These are phyloP conservation scores for Aphelinus certus DNA, from an alignment of 1,140 invertebrate genomes.

Conservation along the genomic window DNA sequence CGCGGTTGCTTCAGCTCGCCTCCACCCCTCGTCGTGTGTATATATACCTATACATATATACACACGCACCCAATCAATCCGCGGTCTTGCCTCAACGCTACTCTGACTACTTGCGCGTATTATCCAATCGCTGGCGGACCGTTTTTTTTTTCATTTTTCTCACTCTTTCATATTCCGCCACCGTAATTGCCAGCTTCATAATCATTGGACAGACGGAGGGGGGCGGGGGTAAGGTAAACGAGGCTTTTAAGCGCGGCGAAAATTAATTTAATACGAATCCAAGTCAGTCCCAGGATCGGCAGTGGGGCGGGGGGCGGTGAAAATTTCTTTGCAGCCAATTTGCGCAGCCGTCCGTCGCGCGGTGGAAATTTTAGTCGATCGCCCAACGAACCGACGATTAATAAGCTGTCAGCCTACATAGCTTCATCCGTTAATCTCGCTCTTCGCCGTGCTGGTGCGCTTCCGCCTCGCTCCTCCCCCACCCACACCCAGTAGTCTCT, in stretches of 20 bases:
- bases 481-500: not conserved
- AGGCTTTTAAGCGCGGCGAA: not conserved
- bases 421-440: conserved; percentile 34
- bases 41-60: not conserved
- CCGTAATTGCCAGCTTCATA: conserved; percentile 21
- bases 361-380: conserved; percentile 33
- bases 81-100: conserved; percentile 46
- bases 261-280: conserved; percentile 42
- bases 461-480: no score
- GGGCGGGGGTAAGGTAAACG: not conserved
- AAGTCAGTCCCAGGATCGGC: not conserved
- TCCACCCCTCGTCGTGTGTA: no score
- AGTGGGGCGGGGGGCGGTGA: not conserved
- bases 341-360: conserved; percentile 24
- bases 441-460: not conserved
- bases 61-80: not conserved
- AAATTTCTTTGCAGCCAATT: conserved; percentile 34
- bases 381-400: conserved; percentile 32
- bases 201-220: not conserved
- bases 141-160: conserved; percentile 39
- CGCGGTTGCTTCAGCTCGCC: not conserved
- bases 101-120: no score
- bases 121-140: conserved; percentile 36
- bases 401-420: conserved; percentile 31
- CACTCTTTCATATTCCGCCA: conserved; percentile 40